Percentiles rank a stretch among this genome's conserved stretches.
Conservation (phyloP, 1,140 invertebrate genomes). For the Zaprionus inermis region DNA sequence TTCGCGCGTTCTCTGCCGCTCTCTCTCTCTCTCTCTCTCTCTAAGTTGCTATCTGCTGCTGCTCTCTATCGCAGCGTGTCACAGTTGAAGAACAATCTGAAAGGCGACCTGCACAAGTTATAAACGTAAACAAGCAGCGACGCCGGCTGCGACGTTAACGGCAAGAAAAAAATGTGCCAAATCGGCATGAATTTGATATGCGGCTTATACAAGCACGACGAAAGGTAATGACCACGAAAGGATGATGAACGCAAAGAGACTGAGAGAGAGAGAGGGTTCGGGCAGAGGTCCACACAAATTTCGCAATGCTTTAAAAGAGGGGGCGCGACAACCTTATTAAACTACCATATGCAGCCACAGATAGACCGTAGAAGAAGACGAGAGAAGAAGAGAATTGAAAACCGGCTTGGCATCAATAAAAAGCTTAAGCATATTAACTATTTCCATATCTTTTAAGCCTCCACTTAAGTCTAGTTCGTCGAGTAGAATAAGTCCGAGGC, state of each 20-base stretch:
- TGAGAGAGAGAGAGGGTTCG: neutral
- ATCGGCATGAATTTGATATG: slow-evolving; percentile 72
- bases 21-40: neutral
- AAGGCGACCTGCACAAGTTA: slow-evolving; percentile 35
- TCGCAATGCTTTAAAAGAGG: slow-evolving; percentile 18
- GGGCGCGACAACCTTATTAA: slow-evolving; percentile 29
- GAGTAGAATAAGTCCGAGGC: neutral
- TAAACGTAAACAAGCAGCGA: slow-evolving; percentile 55
- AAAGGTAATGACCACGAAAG: slow-evolving; percentile 5
- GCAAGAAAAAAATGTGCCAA: slow-evolving; percentile 43
- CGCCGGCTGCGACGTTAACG: slow-evolving; percentile 5
- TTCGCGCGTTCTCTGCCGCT: slow-evolving; percentile 3
- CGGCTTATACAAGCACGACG: slow-evolving; percentile 53
- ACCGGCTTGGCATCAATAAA: slow-evolving; percentile 13
- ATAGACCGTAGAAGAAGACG: slow-evolving; percentile 1
- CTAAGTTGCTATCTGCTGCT: too few species aligned
- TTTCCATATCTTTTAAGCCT: neutral
- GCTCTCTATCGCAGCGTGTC: slow-evolving; percentile 16
- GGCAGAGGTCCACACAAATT: neutral
- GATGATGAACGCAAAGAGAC: neutral
- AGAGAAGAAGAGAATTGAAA: neutral
- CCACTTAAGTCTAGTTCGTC: neutral
- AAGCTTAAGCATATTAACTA: neutral
- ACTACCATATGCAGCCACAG: neutral
- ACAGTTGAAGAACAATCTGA: slow-evolving; percentile 27